phyloP scores from a whole-genome alignment of 2,888 invertebrate genomes.

The Epinotia demarniana region DNA sequence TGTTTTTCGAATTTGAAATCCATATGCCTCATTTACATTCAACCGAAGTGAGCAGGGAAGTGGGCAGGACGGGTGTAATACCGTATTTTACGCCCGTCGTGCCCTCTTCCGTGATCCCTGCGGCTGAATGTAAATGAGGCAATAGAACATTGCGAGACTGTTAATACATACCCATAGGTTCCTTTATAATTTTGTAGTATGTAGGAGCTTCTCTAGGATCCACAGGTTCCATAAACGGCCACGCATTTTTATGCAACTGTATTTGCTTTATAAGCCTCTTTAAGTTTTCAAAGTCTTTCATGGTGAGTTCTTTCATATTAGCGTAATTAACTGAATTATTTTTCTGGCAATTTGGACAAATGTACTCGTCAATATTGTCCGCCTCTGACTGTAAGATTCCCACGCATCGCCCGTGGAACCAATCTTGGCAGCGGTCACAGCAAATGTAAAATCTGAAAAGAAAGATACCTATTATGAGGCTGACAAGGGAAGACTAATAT shows the following conservation, averaged over 20 bases:
- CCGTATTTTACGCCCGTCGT: no score
- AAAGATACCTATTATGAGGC: conserved; percentile 6
- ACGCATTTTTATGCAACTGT: conserved; percentile 96
- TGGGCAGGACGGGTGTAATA: no score
- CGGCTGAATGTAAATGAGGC: no score
- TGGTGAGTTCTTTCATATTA: conserved; percentile 93
- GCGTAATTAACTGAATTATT: conserved; percentile 95
- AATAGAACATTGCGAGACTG: neutral
- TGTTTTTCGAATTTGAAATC: neutral
- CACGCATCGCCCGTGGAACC: conserved; percentile 99
- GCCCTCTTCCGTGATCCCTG: no score
- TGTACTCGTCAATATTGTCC: conserved; percentile 97
- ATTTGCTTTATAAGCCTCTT: conserved; percentile 95
- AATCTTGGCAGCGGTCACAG: conserved; percentile 99
- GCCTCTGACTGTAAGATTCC: conserved; percentile 97
- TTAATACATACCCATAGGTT: conserved; percentile 94
- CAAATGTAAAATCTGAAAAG: conserved; percentile 97
- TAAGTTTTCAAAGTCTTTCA: conserved; percentile 92
- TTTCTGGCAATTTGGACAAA: conserved; percentile 97
- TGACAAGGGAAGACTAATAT: neutral
- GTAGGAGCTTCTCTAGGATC: conserved; percentile 98
- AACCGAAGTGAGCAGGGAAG: no score
- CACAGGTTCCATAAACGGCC: conserved; percentile 99
- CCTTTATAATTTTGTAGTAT: conserved; percentile 97
- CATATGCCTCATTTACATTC: neutral